Percentiles rank a stretch among this genome's conserved stretches.
These are phyloP conservation scores for Cheilosia vernalis DNA, from an alignment of 2,888 invertebrate genomes.

Conservation along the genomic window DNA sequence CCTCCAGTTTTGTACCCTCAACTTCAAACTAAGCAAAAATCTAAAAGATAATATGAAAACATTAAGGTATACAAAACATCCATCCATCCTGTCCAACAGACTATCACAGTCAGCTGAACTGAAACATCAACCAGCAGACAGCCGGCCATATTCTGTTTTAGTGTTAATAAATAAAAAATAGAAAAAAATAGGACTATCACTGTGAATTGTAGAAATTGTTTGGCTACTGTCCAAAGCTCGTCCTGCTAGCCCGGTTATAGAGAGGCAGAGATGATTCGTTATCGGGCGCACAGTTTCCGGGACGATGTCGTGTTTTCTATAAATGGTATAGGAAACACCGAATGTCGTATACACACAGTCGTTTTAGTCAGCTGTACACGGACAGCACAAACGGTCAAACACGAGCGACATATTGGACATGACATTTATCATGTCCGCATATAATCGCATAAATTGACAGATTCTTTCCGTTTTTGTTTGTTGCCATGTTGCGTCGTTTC, in stretches of 20 bases:
- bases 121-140: slow-evolving; percentile 8
- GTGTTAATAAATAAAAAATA: slow-evolving; percentile 30
- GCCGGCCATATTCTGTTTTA: slow-evolving; percentile 28
- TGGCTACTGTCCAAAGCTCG: slow-evolving; percentile 57
- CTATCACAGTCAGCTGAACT: slow-evolving; percentile 33
- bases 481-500: slow-evolving; percentile 12
- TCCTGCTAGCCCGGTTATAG: not conserved
- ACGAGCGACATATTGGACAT: slow-evolving; percentile 64
- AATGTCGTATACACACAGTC: slow-evolving; percentile 10
- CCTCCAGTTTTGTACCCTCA: slow-evolving; percentile 22
- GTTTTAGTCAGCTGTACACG: not conserved
- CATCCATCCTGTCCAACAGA: slow-evolving; percentile 25
- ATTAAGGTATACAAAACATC: slow-evolving; percentile 31
- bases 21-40: slow-evolving; percentile 40
- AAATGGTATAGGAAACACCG: slow-evolving; percentile 3
- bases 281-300: slow-evolving; percentile 39
- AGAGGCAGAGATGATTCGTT: slow-evolving; percentile 18
- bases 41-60: slow-evolving; percentile 41
- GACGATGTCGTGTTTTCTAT: slow-evolving; percentile 33
- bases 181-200: not conserved
- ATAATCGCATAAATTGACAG: slow-evolving; percentile 65
- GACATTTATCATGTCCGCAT: slow-evolving; percentile 65
- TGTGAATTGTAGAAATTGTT: slow-evolving; percentile 20
- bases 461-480: slow-evolving; percentile 21
- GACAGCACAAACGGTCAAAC: slow-evolving; percentile 24